Conservation (phyloP, 2,888 invertebrate species). For the Sesamia inferens region DNA sequence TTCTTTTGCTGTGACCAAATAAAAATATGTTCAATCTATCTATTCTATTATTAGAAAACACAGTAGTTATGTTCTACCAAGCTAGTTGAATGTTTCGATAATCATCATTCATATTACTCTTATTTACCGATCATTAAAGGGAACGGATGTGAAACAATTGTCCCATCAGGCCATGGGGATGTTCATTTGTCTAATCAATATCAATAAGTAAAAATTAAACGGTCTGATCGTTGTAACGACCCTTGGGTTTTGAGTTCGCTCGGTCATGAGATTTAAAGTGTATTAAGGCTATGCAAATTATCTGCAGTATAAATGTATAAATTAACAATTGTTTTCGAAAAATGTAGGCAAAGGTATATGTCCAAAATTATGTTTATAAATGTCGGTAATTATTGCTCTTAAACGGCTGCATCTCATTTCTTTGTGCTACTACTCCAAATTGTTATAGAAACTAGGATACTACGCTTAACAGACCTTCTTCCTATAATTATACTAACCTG, state of each 20-base stretch:
- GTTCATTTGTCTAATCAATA: slow-evolving; percentile 72
- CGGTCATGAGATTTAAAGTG: not conserved
- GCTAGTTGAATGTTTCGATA: not conserved
- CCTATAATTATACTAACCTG: no score
- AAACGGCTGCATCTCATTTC: not conserved
- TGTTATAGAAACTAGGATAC: not conserved
- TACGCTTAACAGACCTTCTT: not conserved
- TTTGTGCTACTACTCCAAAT: not conserved
- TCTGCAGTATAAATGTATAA: no score
- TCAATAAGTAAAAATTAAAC: slow-evolving; percentile 71
- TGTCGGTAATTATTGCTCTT: not conserved
- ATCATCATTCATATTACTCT: slow-evolving; percentile 17
- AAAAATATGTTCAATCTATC: no score
- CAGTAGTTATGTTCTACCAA: not conserved
- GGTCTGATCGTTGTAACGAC: slow-evolving; percentile 44
- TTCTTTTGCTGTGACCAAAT: no score
- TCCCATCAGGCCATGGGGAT: slow-evolving; percentile 68
- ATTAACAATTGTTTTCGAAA: not conserved
- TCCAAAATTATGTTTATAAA: not conserved
- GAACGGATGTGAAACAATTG: slow-evolving; percentile 67
- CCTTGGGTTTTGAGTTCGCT: slow-evolving; percentile 11
- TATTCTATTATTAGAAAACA: no score
- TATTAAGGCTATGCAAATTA: not conserved
- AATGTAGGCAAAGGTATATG: not conserved
- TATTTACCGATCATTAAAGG: slow-evolving; percentile 60